Conservation (phyloP, 2,113 vertebrate species). For the Aphelocoma coerulescens region DNA sequence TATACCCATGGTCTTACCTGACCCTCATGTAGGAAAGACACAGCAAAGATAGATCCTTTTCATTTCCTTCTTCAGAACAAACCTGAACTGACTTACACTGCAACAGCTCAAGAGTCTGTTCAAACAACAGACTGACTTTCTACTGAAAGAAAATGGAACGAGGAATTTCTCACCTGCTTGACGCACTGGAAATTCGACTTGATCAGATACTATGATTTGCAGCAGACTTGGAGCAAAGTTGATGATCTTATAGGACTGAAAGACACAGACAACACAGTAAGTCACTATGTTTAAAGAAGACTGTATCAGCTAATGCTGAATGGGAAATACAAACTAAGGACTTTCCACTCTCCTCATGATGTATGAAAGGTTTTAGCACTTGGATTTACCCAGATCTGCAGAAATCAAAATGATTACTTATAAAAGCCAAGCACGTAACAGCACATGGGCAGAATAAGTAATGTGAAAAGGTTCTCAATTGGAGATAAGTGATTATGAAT, state of each 20-base stretch:
- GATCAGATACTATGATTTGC: conserved; percentile 93
- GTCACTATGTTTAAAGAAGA: not conserved
- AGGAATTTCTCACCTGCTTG: conserved; percentile 85
- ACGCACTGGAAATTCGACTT: conserved; percentile 95
- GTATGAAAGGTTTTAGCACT: not conserved
- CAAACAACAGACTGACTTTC: not conserved
- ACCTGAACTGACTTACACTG: not conserved
- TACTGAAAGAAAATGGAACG: not conserved
- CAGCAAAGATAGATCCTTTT: not conserved
- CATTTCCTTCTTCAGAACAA: not conserved
- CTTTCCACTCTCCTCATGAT: not conserved
- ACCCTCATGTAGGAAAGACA: not conserved
- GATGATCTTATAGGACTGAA: conserved; percentile 98
- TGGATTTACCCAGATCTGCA: not conserved
- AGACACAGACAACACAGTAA: conserved; percentile 47
- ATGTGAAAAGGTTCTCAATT: not conserved
- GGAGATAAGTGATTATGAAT: not conserved
- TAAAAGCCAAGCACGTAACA: not conserved
- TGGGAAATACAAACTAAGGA: not conserved
- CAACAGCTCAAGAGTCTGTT: not conserved
- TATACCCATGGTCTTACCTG: not conserved
- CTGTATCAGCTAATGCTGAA: not conserved
- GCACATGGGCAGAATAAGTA: not conserved
- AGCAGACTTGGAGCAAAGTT: conserved; percentile 96
- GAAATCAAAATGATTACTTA: not conserved